phyloP scores from a whole-genome alignment of 2,113 vertebrate genomes.

The Hucho hucho region DNA sequence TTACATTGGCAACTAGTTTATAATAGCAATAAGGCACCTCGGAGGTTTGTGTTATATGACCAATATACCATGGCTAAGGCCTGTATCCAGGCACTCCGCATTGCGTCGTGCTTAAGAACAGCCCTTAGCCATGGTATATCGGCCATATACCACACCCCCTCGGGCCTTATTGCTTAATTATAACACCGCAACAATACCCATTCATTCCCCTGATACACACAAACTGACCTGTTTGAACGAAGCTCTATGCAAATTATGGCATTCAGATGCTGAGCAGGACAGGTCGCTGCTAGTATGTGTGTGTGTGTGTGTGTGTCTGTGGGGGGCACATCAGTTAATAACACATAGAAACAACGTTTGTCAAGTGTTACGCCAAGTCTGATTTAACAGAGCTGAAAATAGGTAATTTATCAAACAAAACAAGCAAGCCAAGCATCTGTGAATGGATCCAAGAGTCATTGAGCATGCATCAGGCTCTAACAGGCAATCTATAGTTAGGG shows the following conservation, averaged over 20 bases:
- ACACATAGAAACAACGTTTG: too few relatives aligned
- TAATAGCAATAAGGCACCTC: too few relatives aligned
- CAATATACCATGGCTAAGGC: too few relatives aligned
- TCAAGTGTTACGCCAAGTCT: background rate
- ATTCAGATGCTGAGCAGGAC: background rate
- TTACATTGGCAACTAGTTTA: too few relatives aligned
- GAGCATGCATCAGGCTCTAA: background rate
- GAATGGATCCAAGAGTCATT: background rate
- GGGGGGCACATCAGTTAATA: too few relatives aligned
- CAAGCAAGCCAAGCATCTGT: conserved; percentile 7
- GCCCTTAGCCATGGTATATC: too few relatives aligned
- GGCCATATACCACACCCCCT: too few relatives aligned
- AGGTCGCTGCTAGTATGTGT: conserved; percentile 11
- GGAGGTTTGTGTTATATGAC: too few relatives aligned
- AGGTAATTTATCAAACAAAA: conserved; percentile 8
- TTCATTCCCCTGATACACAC: background rate
- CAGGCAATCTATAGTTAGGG: background rate
- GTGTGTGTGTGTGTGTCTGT: background rate
- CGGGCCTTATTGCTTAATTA: too few relatives aligned
- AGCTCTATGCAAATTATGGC: background rate
- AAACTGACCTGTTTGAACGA: background rate
- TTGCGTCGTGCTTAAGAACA: too few relatives aligned
- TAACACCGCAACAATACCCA: too few relatives aligned
- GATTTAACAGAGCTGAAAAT: conserved; percentile 15
- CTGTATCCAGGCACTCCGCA: too few relatives aligned